Evolutionary conservation across 2,888 invertebrate species (phyloP).

Genomic region (Himalopsyche japonica): DNA sequence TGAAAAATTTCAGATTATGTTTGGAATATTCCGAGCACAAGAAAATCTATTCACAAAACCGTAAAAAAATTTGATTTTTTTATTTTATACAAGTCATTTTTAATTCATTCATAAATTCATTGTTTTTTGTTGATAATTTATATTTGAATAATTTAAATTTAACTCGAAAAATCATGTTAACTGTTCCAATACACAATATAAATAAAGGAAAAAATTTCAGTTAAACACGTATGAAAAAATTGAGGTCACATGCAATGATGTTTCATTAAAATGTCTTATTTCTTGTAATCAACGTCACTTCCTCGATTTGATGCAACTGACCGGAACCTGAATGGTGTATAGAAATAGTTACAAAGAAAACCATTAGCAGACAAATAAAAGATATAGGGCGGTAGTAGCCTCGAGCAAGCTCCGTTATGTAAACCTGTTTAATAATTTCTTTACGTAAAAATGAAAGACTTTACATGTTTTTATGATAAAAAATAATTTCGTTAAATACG

Average conservation of each 20-base stretch:
- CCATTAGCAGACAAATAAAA: background rate
- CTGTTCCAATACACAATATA: too few relatives aligned
- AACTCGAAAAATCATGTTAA: background rate
- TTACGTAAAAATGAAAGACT: background rate
- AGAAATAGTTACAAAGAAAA: background rate
- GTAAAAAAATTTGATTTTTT: too few relatives aligned
- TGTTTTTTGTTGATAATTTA: too few relatives aligned
- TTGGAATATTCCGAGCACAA: too few relatives aligned
- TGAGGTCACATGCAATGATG: background rate
- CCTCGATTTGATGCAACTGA: background rate
- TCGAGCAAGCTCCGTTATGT: background rate
- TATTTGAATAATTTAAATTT: too few relatives aligned
- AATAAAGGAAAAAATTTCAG: too few relatives aligned
- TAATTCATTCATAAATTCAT: too few relatives aligned
- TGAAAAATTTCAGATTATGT: too few relatives aligned
- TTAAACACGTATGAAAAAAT: background rate
- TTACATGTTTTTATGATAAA: background rate
- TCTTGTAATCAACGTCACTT: background rate
- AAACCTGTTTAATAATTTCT: background rate
- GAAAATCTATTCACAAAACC: background rate
- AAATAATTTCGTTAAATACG: too few relatives aligned
- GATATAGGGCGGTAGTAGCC: background rate
- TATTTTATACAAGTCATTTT: too few relatives aligned
- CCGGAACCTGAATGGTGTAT: background rate
- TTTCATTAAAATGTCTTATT: background rate